A percentile compares a stretch with the other conserved stretches of the same genome.
Conservation (phyloP, 2,888 invertebrate species). For the Metellina segmentata region DNA sequence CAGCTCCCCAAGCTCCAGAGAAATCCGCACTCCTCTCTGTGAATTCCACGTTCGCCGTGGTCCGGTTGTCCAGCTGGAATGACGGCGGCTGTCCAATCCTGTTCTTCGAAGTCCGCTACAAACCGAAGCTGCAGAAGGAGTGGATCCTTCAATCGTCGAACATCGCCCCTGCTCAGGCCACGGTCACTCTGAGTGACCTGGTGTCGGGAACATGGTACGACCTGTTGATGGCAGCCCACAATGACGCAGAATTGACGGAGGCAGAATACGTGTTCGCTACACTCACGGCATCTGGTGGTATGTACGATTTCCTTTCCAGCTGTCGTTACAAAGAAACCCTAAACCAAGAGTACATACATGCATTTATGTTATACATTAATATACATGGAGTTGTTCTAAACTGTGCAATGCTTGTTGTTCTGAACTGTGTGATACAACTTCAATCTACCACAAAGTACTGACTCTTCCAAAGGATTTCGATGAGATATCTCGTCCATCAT, state of each 20-base stretch:
- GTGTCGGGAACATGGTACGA: conserved; percentile 97
- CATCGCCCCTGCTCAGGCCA: conserved; percentile 86
- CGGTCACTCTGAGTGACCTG: conserved; percentile 84
- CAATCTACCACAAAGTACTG: no score
- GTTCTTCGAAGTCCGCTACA: conserved; percentile 95
- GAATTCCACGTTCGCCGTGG: conserved; percentile 93
- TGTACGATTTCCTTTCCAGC: conserved; percentile 79
- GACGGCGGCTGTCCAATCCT: conserved; percentile 97
- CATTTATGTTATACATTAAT: no score
- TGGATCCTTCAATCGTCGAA: conserved; percentile 97
- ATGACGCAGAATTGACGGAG: conserved; percentile 96
- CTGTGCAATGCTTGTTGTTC: not conserved
- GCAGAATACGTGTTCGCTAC: conserved; percentile 98
- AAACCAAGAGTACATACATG: no score
- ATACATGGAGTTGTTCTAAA: not conserved
- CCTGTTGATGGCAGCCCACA: conserved; percentile 89
- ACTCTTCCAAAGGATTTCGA: no score
- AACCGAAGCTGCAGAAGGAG: conserved; percentile 82
- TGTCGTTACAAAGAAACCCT: no score
- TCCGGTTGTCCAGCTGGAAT: conserved; percentile 95
- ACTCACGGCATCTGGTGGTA: conserved; percentile 95
- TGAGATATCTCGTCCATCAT: no score
- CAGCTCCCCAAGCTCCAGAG: conserved; percentile 93
- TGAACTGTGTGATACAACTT: no score
- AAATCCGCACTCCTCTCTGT: conserved; percentile 95